Evolutionary conservation across 2,113 vertebrate species (phyloP).

Genomic region (Protobothrops mucrosquamatus): DNA sequence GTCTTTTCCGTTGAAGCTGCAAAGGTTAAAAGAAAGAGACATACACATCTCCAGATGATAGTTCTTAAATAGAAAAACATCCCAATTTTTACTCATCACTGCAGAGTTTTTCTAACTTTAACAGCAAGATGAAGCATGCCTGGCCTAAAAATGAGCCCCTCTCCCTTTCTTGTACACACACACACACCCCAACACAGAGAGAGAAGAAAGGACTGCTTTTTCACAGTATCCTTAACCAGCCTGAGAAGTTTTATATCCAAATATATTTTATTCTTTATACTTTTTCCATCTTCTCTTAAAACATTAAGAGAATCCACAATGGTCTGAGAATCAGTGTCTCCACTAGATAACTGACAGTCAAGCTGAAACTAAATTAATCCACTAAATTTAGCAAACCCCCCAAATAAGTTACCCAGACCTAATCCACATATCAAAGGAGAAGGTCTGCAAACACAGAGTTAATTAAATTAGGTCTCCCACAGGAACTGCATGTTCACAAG

Average conservation of each 20-base stretch:
- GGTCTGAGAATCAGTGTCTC: neutral
- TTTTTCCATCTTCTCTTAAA: neutral
- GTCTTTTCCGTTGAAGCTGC: constrained; percentile 93
- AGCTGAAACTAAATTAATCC: too few relatives aligned
- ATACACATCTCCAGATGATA: too few relatives aligned
- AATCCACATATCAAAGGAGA: neutral
- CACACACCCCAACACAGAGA: neutral
- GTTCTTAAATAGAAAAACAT: neutral
- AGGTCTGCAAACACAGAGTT: neutral
- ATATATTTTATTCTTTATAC: neutral
- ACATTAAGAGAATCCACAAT: neutral
- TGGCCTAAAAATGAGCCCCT: neutral
- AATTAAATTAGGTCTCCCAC: neutral
- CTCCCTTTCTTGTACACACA: neutral
- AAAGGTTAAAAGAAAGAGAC: neutral
- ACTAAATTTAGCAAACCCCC: neutral
- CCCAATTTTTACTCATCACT: neutral
- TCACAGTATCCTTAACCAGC: neutral
- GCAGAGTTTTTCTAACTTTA: neutral
- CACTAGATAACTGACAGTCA: neutral
- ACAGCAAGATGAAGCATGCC: neutral
- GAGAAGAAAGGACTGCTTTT: neutral
- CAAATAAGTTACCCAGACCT: neutral
- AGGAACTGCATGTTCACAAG: neutral
- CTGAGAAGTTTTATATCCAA: neutral